A percentile compares a stretch with the other conserved stretches of the same genome.
Conservation (phyloP, 2,113 vertebrate genomes). For the Pelodiscus sinensis region DNA sequence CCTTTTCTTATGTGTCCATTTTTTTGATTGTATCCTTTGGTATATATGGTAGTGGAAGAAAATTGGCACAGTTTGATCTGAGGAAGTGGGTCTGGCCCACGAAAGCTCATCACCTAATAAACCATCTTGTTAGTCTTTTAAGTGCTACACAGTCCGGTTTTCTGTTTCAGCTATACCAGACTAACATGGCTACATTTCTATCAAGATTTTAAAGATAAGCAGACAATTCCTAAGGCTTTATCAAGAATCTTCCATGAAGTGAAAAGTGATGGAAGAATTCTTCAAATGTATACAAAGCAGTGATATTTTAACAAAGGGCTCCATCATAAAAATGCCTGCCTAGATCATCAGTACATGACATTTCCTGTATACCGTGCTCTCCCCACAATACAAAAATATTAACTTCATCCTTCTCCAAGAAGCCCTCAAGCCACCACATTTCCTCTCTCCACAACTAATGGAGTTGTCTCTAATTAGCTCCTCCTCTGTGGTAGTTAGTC, state of each 20-base stretch:
- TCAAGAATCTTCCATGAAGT: background rate
- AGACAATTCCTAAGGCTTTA: background rate
- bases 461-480: rapidly evolving
- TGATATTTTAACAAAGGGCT: rapidly evolving
- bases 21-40: no score
- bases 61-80: no score
- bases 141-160: no score
- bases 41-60: no score
- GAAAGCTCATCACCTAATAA: no score
- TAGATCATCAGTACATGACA: background rate
- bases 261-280: background rate
- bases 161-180: no score
- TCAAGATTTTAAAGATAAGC: background rate
- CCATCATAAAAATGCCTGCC: background rate
- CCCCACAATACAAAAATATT: background rate
- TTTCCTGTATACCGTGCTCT: background rate
- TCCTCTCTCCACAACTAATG: background rate
- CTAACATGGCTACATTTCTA: no score
- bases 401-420: background rate
- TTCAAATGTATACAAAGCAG: rapidly evolving
- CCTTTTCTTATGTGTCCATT: no score
- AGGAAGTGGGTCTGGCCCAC: no score
- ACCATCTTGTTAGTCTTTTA: no score
- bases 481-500: rapidly evolving
- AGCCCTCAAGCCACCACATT: rapidly evolving